These are phyloP conservation scores for Ptychobarbus kaznakovi DNA, from an alignment of 2,797 vertebrate genomes.

Conservation along the genomic window DNA sequence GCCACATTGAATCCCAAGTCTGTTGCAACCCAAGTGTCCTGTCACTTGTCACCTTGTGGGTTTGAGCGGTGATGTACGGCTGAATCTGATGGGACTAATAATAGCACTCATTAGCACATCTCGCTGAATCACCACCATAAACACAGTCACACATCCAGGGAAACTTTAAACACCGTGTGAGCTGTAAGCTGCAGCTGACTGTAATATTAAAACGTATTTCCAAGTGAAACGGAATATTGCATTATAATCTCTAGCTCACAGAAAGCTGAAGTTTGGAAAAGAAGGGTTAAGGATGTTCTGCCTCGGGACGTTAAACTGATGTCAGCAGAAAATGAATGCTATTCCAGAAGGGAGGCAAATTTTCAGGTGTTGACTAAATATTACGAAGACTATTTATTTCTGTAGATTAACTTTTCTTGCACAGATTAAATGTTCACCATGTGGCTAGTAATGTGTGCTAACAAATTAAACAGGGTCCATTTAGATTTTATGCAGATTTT, in stretches of 20 bases:
- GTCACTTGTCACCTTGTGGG: conserved; percentile 34
- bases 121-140: conserved; percentile 24
- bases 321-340: background rate
- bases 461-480: background rate
- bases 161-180: background rate
- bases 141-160: background rate
- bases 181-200: background rate
- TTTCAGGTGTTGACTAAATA: background rate
- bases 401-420: background rate
- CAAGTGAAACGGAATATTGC: background rate
- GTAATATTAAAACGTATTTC: background rate
- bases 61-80: conserved; percentile 17
- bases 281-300: background rate
- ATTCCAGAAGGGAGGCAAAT: background rate
- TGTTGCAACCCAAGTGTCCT: conserved; percentile 12
- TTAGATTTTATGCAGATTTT: background rate
- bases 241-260: background rate
- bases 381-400: background rate
- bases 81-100: conserved; percentile 32
- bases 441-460: background rate
- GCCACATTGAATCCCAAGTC: background rate
- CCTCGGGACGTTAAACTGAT: background rate
- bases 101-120: conserved; percentile 36
- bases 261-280: background rate
- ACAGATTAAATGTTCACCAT: background rate